Percentiles rank a stretch among this genome's conserved stretches.
Evolutionary conservation across 2,888 invertebrate genomes (phyloP).

Genomic region (Napeogenes sylphis): DNA sequence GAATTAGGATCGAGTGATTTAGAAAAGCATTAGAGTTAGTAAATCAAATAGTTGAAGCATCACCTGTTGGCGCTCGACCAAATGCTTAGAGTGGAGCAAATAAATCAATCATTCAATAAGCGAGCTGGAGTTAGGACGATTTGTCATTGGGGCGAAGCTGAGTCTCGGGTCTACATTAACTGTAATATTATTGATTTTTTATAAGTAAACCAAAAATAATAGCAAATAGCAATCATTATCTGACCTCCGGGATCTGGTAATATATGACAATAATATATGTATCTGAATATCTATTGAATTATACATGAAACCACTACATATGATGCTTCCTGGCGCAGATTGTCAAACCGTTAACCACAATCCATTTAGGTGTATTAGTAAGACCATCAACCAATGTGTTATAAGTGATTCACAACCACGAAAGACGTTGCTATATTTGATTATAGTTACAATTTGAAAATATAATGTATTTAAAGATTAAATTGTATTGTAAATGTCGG

Average conservation of each 20-base stretch:
- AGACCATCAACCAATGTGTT: constrained; percentile 21
- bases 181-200: too few relatives aligned
- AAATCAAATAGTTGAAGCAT: constrained; percentile 62
- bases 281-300: constrained; percentile 19
- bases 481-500: too few relatives aligned
- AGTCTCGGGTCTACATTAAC: too few relatives aligned
- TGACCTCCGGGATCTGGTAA: neutral
- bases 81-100: constrained; percentile 45
- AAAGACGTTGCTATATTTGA: constrained; percentile 13
- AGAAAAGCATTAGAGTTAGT: constrained; percentile 68
- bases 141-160: constrained; percentile 49
- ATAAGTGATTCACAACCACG: constrained; percentile 27
- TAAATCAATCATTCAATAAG: constrained; percentile 75
- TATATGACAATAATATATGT: neutral
- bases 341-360: constrained; percentile 30
- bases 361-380: constrained; percentile 31
- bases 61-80: constrained; percentile 59
- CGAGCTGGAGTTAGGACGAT: constrained; percentile 48
- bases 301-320: constrained; percentile 28
- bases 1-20: constrained; percentile 61
- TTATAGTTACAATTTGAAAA: neutral
- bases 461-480: neutral
- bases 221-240: too few relatives aligned
- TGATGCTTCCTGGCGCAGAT: constrained; percentile 25
- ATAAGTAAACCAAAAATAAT: too few relatives aligned